Percentiles rank a stretch among this genome's conserved stretches.
Evolutionary conservation across 2,888 invertebrate genomes (phyloP).

Genomic region (Nomada fucata): DNA sequence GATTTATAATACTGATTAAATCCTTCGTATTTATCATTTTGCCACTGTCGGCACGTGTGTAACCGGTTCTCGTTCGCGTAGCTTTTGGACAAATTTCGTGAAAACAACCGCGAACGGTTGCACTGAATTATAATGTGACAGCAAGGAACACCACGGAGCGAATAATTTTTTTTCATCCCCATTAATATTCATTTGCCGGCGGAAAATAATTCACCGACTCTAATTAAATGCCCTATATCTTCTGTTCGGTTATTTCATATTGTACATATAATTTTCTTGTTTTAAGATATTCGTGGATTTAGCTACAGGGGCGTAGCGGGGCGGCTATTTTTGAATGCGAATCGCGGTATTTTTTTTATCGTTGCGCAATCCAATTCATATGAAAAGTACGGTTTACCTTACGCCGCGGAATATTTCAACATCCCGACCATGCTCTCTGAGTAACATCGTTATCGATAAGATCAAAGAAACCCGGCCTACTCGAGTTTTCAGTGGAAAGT

Average conservation of each 20-base stretch:
- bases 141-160: slow-evolving; percentile 6
- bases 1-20: slow-evolving; percentile 63
- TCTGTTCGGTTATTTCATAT: too few species aligned
- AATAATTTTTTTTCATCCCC: neutral
- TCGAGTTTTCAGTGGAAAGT: slow-evolving; percentile 61
- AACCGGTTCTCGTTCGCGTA: slow-evolving; percentile 53
- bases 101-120: slow-evolving; percentile 45
- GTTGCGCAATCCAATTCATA: slow-evolving; percentile 50
- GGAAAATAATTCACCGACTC: too few species aligned
- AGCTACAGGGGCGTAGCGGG: neutral
- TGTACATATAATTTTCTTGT: neutral
- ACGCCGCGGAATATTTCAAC: slow-evolving; percentile 42
- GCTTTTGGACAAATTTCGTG: slow-evolving; percentile 61
- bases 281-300: neutral
- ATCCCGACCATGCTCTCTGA: slow-evolving; percentile 47
- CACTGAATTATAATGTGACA: slow-evolving; percentile 30
- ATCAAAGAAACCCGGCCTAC: slow-evolving; percentile 54
- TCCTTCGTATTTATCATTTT: slow-evolving; percentile 58
- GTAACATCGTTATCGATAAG: slow-evolving; percentile 61
- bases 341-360: neutral
- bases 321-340: neutral
- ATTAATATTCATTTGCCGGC: too few species aligned
- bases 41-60: slow-evolving; percentile 56
- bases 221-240: neutral
- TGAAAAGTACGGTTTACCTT: slow-evolving; percentile 21